A percentile compares a stretch with the other conserved stretches of the same genome.
Evolutionary conservation across 2,888 invertebrate genomes (phyloP).

Genomic region (Hoplodrina blanda): DNA sequence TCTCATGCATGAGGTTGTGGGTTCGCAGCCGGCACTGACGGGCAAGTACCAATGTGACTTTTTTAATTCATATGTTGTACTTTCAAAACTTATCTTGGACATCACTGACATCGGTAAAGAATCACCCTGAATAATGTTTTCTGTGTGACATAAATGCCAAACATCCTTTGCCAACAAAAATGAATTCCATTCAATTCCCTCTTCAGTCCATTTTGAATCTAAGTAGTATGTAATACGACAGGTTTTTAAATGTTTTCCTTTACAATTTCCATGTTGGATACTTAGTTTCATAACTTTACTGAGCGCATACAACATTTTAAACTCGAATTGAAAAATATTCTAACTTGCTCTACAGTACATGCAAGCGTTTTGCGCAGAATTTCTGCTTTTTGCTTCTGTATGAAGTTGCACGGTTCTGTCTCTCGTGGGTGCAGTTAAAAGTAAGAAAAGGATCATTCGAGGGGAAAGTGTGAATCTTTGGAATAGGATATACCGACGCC

Average conservation of each 20-base stretch:
- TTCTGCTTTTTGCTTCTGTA: conserved; percentile 18
- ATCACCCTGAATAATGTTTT: too few species aligned
- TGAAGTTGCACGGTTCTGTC: not conserved
- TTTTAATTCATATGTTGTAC: too few species aligned
- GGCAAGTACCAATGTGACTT: too few species aligned
- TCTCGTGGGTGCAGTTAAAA: not conserved
- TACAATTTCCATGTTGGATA: conserved; percentile 23
- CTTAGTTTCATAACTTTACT: conserved; percentile 32
- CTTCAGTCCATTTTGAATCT: conserved; percentile 3
- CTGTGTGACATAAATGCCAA: not conserved
- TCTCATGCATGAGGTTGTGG: too few species aligned
- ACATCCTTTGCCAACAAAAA: not conserved
- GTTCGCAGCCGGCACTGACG: too few species aligned
- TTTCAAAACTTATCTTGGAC: too few species aligned
- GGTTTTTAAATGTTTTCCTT: conserved; percentile 19
- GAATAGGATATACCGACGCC: too few species aligned
- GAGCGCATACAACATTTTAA: conserved; percentile 27
- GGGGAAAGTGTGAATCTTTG: not conserved
- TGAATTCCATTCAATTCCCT: not conserved
- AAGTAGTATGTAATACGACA: not conserved
- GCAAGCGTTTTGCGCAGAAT: conserved; percentile 10
- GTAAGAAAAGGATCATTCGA: not conserved
- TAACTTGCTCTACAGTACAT: conserved; percentile 10
- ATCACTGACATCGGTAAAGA: too few species aligned
- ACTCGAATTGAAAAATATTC: conserved; percentile 45